A percentile compares a stretch with the other conserved stretches of the same genome.
These are phyloP conservation scores for Vesta saturnalis DNA, from an alignment of 2,888 invertebrate species.

Conservation along the genomic window DNA sequence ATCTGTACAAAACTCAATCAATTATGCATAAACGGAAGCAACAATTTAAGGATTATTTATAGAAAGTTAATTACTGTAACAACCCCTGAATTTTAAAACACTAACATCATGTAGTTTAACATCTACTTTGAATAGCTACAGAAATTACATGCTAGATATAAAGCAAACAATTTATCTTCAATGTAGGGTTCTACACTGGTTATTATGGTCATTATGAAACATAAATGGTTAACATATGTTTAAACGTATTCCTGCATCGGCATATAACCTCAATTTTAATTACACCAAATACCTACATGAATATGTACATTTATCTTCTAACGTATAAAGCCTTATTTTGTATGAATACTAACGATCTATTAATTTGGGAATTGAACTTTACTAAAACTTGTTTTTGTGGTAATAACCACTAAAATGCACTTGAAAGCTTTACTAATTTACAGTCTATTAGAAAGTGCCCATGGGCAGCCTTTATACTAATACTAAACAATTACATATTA, in stretches of 20 bases:
- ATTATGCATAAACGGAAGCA: no score
- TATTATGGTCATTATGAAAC: conserved; percentile 32
- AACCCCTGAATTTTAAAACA: no score
- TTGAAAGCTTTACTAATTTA: neutral
- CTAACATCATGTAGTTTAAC: no score
- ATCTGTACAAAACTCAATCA: no score
- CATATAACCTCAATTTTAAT: conserved; percentile 32
- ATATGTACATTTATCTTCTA: neutral
- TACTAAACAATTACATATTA: no score
- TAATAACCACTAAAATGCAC: neutral
- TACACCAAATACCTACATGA: conserved; percentile 27
- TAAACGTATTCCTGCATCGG: conserved; percentile 26
- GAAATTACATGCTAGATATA: conserved; percentile 22
- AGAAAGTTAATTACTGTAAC: neutral
- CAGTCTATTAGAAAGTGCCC: neutral
- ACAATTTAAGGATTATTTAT: no score
- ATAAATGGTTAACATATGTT: conserved; percentile 34
- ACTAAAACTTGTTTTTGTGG: neutral
- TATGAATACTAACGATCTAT: neutral
- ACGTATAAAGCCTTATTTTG: neutral
- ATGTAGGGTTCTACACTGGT: conserved; percentile 25
- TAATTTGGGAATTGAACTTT: neutral
- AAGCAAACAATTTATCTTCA: conserved; percentile 36
- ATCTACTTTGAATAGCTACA: conserved; percentile 25
- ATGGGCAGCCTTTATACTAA: no score